Conservation (phyloP, 2,113 vertebrate species). For the Dicrurus megarhynchus region DNA sequence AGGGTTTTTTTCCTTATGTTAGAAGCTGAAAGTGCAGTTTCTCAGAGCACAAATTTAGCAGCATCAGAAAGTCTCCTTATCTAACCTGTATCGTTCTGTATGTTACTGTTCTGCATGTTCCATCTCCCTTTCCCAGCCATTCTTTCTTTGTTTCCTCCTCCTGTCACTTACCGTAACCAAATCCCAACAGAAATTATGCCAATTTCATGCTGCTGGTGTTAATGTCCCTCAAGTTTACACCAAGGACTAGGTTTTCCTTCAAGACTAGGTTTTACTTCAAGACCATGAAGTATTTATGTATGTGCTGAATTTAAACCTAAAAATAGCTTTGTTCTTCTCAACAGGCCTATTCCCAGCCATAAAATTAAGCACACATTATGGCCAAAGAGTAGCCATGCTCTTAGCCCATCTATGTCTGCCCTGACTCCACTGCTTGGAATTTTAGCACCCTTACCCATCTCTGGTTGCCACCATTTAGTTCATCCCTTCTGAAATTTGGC, state of each 20-base stretch:
- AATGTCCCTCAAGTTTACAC: not conserved
- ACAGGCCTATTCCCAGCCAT: not conserved
- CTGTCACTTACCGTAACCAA: not conserved
- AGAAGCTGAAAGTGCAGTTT: not conserved
- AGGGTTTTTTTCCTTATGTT: not conserved
- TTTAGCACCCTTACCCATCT: not conserved
- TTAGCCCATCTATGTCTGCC: not conserved
- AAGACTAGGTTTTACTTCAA: not conserved
- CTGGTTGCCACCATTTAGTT: not conserved
- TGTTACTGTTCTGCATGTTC: not conserved
- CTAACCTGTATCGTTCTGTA: accelerated
- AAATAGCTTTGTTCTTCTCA: not conserved
- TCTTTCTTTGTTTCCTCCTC: not conserved
- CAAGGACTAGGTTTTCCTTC: not conserved
- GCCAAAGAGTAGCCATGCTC: not conserved
- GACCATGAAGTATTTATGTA: not conserved
- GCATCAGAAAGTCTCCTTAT: not conserved
- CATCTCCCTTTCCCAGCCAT: not conserved
- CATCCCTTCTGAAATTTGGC: not conserved
- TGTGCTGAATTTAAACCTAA: not conserved
- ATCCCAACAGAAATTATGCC: not conserved
- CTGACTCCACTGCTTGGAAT: not conserved
- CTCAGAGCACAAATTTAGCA: not conserved
- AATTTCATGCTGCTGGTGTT: not conserved
- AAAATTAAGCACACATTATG: not conserved